Evolutionary conservation across 2,888 invertebrate genomes (phyloP), one percentile per base, ranked within the genome.

Genomic region (Lithosia quadra): DNA sequence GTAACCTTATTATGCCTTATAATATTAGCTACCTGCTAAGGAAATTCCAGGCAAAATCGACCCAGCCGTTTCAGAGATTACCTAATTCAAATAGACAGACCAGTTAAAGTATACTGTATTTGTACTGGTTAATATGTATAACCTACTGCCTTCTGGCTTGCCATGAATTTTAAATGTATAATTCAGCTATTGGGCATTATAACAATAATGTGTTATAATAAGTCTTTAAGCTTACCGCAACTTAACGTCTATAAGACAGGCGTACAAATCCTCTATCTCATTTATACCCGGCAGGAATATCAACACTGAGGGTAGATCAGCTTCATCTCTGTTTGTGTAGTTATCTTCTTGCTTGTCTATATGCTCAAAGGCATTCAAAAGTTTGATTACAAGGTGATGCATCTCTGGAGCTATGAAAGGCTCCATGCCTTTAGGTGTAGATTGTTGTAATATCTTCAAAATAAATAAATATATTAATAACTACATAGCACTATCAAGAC

Each of bases 211-310:
- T 36, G 8, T 7, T 18, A n/a, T 18, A 49, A 13, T 18, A 49
- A 49, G 18, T 9, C 18, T 58, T n/a, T n/a, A 66, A 63, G 58
- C 59, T 71, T 81, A 92, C 94, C 93, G 90, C 59, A 91, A 76
- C 0, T 65, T 67, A 4, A 55, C 8, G 76, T 94, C 87, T 22
- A 82, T 88, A 49, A 95, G 84, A 53, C 88, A 90, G 7, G 88
- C 93, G 83, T 96, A 96, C 82, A 97, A 92, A 67, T 96, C 96
- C 85, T 98, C 97, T 69, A 98, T 98, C 94, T 99, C 98, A 80
- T 96, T 93, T 65, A 98, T 96, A 60, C 98, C 99, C 0, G 99
- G 99, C 75, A 99, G 89, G 90, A 99, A 99, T 66, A 99, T 96
- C 0, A 99, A 95, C 24, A 99, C 97, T 2, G 98, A 97, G 0